phyloP scores from a whole-genome alignment of 2,797 vertebrate genomes.

The Podarcis lilfordi region DNA sequence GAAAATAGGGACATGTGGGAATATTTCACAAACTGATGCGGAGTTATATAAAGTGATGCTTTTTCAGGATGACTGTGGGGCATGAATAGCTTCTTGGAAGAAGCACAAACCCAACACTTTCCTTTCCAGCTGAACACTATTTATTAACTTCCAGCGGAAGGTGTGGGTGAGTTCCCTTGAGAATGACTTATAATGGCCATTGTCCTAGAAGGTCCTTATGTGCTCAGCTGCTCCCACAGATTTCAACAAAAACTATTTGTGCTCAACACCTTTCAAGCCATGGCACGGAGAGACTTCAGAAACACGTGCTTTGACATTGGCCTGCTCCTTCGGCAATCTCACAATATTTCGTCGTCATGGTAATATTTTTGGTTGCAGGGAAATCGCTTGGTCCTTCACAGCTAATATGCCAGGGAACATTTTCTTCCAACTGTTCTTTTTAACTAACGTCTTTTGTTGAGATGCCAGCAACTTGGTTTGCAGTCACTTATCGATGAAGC shows the following conservation, averaged over 20 bases:
- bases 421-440: constrained; percentile 45
- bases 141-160: constrained; percentile 21
- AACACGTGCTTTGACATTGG: not conserved
- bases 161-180: constrained; percentile 7
- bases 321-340: not conserved
- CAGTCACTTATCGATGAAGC: not conserved
- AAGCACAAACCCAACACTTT: not conserved
- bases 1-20: not conserved
- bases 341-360: constrained; percentile 29
- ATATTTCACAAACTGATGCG: not conserved
- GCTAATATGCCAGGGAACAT: constrained; percentile 28
- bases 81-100: constrained; percentile 5
- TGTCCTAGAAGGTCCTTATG: not conserved
- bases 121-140: not conserved
- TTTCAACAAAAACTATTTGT: not conserved
- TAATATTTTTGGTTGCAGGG: constrained; percentile 25
- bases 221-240: not conserved
- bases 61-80: not conserved
- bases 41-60: not conserved
- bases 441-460: constrained; percentile 16
- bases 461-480: constrained; percentile 17
- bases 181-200: not conserved
- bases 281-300: not conserved
- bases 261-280: not conserved
- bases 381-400: constrained; percentile 7